phyloP scores from a whole-genome alignment of 2,797 vertebrate species.

The Basileuterus tristriatus region DNA sequence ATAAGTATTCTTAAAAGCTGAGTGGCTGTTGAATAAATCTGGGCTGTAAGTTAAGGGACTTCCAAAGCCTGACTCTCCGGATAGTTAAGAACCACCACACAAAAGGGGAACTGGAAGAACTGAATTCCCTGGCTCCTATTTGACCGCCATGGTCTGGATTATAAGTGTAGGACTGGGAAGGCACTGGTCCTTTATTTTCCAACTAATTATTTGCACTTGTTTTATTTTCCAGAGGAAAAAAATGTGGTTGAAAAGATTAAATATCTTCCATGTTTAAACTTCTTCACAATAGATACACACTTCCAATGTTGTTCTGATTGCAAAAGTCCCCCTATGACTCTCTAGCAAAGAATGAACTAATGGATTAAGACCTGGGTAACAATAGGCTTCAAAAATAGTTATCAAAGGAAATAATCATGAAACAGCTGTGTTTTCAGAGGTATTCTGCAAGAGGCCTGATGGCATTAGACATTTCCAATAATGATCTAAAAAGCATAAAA shows the following conservation, averaged over 20 bases:
- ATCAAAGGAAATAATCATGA: constrained; percentile 28
- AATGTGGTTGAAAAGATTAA: background rate
- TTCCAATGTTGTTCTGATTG: constrained; percentile 5
- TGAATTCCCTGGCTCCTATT: background rate
- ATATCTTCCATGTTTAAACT: background rate
- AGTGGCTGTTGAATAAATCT: background rate
- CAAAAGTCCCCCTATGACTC: background rate
- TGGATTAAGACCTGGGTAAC: constrained; percentile 5
- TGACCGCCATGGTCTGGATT: background rate
- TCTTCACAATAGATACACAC: background rate
- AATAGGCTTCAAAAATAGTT: constrained; percentile 27
- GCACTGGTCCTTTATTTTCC: background rate
- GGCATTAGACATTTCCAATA: constrained; percentile 20
- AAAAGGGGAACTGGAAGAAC: background rate
- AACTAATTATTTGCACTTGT: background rate
- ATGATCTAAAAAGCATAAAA: constrained; percentile 36
- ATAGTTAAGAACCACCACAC: background rate
- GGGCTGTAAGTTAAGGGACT: background rate
- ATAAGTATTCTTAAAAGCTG: background rate
- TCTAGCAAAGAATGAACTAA: constrained; percentile 14
- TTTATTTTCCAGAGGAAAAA: background rate
- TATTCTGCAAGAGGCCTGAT: constrained; percentile 35
- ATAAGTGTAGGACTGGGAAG: background rate
- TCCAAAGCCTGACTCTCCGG: background rate
- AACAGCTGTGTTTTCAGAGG: constrained; percentile 50